Evolutionary conservation across 2,113 vertebrate species (phyloP).

Genomic region (Leptosomus discolor): DNA sequence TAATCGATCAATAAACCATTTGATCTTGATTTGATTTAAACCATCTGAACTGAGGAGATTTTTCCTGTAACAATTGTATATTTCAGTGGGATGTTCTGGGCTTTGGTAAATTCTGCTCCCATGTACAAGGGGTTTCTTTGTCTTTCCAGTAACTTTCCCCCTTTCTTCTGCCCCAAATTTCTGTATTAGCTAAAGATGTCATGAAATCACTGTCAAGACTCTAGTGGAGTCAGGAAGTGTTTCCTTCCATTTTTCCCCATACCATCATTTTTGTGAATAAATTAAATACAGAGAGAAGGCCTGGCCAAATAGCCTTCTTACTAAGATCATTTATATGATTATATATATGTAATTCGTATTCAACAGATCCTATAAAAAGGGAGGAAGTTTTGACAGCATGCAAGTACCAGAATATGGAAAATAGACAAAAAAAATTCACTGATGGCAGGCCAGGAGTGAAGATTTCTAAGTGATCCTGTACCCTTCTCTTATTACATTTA

Average conservation of each 20-base stretch:
- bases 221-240: background rate
- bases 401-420: background rate
- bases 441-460: background rate
- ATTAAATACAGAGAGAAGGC: background rate
- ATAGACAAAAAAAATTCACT: background rate
- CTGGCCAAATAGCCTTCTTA: background rate
- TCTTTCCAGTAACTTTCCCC: background rate
- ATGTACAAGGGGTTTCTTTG: background rate
- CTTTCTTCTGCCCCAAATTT: background rate
- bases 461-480: background rate
- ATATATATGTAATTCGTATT: background rate
- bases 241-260: background rate
- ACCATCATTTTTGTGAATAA: background rate
- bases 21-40: background rate
- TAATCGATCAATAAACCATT: background rate
- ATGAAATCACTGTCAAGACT: background rate
- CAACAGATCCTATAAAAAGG: background rate
- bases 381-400: background rate
- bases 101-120: background rate
- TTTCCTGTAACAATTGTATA: background rate
- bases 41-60: background rate
- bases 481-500: background rate
- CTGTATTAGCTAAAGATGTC: background rate
- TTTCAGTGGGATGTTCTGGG: background rate
- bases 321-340: background rate